Evolutionary conservation across 2,797 vertebrate species (phyloP).

Genomic region (Alosa sapidissima): DNA sequence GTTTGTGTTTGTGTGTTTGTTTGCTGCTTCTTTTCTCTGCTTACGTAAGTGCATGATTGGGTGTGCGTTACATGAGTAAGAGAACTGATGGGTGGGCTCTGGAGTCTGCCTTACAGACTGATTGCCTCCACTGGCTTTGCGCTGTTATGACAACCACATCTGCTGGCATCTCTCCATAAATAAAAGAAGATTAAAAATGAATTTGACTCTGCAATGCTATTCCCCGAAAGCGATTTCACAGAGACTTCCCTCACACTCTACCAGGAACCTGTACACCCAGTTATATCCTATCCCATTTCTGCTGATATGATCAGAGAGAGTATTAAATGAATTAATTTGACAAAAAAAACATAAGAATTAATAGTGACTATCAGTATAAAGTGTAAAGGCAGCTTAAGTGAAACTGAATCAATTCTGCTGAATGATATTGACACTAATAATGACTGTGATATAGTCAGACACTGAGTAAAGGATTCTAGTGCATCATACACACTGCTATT

Average conservation of each 20-base stretch:
- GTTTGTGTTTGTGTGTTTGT: background rate
- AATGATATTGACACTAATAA: background rate
- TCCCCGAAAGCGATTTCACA: background rate
- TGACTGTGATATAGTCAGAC: background rate
- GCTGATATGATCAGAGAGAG: background rate
- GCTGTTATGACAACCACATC: background rate
- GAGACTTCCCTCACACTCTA: background rate
- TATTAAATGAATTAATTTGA: background rate
- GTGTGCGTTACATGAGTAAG: background rate
- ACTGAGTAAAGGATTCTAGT: background rate
- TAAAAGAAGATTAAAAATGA: conserved; percentile 8
- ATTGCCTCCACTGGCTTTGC: background rate
- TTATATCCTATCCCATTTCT: background rate
- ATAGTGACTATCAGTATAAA: background rate
- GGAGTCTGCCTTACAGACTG: background rate
- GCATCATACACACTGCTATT: background rate
- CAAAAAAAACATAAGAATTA: background rate
- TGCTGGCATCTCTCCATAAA: background rate
- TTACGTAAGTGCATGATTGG: background rate
- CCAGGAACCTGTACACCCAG: background rate
- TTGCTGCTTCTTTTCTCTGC: background rate
- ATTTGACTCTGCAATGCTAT: background rate
- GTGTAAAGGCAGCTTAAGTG: background rate
- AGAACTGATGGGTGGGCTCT: background rate
- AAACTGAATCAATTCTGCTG: background rate